These are phyloP conservation scores for Malurus cyaneus DNA, from an alignment of 2,113 vertebrate genomes.

Conservation along the genomic window DNA sequence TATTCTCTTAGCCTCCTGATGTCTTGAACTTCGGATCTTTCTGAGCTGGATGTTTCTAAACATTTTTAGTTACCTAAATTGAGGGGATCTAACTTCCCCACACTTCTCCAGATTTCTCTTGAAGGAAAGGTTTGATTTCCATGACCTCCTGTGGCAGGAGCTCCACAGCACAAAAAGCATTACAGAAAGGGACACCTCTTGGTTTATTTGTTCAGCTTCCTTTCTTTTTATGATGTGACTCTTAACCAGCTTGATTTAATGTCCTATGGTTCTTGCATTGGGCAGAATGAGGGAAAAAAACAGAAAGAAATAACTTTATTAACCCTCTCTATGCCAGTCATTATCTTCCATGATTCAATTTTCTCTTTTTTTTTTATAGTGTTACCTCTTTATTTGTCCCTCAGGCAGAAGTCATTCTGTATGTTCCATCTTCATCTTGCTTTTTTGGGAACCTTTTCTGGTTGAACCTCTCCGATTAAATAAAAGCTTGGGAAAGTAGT, in stretches of 20 bases:
- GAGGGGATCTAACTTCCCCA: neutral
- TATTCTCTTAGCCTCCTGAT: neutral
- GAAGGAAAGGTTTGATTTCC: neutral
- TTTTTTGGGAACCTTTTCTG: neutral
- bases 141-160: neutral
- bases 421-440: neutral
- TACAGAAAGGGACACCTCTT: neutral
- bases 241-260: neutral
- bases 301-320: neutral
- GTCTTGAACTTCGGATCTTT: neutral
- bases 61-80: neutral
- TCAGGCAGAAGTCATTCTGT: neutral
- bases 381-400: neutral
- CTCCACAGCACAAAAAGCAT: accelerated
- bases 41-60: neutral
- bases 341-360: neutral
- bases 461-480: neutral
- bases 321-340: neutral
- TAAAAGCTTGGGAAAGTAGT: neutral
- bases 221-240: neutral
- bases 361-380: neutral
- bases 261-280: neutral
- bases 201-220: neutral
- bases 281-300: neutral
- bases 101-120: neutral